Conservation (phyloP, 2,113 vertebrate genomes). For the Collichthys lucidus region DNA sequence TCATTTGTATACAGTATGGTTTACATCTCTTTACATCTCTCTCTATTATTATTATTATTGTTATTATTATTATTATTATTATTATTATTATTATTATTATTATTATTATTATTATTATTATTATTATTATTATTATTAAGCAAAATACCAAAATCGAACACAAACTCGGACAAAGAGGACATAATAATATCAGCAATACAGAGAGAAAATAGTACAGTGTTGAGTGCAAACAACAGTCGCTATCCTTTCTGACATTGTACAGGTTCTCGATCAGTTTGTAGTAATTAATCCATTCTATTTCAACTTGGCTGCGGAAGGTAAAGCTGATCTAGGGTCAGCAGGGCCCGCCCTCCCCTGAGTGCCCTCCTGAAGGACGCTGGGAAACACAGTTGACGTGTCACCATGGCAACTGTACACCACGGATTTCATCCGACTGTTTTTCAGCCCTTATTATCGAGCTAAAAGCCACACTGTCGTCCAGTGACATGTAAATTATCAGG, state of each 20-base stretch:
- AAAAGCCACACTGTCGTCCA: not conserved
- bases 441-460: not conserved
- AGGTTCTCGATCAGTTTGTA: constrained; percentile 32
- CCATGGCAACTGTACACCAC: constrained; percentile 73
- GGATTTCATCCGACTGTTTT: not conserved
- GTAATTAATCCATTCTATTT: not conserved
- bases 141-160: too few relatives aligned
- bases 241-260: not conserved
- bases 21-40: too few relatives aligned
- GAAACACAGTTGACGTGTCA: constrained; percentile 69
- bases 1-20: too few relatives aligned
- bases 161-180: too few relatives aligned
- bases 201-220: too few relatives aligned
- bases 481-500: too few relatives aligned
- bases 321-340: constrained; percentile 25
- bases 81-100: too few relatives aligned
- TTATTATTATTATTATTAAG: too few relatives aligned
- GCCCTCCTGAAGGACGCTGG: not conserved
- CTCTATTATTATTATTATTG: too few relatives aligned
- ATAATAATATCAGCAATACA: too few relatives aligned
- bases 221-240: not conserved
- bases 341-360: not conserved
- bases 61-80: too few relatives aligned
- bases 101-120: too few relatives aligned
- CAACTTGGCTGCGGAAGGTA: not conserved